These are phyloP conservation scores for Drosophila basisetae DNA, from an alignment of 2,888 invertebrate genomes.

Conservation along the genomic window DNA sequence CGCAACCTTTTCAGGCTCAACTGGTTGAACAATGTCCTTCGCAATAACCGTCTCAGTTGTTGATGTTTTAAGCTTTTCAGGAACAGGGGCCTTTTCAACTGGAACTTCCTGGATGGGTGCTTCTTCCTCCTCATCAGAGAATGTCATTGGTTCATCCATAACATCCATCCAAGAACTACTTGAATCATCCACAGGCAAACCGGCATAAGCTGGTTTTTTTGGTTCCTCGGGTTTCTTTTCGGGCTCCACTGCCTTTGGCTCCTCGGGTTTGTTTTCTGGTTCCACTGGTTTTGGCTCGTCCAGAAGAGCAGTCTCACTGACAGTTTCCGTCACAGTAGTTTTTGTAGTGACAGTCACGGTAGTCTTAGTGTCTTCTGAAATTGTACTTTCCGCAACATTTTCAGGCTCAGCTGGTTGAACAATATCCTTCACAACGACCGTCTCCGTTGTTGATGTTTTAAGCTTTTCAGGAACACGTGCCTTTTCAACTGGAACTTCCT, in stretches of 20 bases:
- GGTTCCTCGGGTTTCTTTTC: conserved; percentile 47
- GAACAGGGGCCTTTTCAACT: not conserved
- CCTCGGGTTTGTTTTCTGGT: conserved; percentile 63
- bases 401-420: not conserved
- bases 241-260: not conserved
- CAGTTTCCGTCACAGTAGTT: conserved; percentile 21
- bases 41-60: not conserved
- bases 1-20: conserved; percentile 32
- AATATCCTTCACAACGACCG: conserved; percentile 11
- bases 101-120: conserved; percentile 2
- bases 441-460: not conserved
- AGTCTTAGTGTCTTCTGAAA: conserved; percentile 7
- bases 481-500: not conserved
- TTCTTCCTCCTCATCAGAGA: conserved; percentile 58
- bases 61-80: not conserved
- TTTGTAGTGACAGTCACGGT: conserved; percentile 36
- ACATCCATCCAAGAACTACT: conserved; percentile 80
- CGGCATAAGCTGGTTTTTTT: conserved; percentile 69
- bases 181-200: conserved; percentile 68
- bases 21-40: not conserved
- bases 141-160: conserved; percentile 80
- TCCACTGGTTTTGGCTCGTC: conserved; percentile 8
- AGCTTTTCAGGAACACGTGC: not conserved
- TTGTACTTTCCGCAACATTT: not conserved
- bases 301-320: not conserved